These are phyloP conservation scores for Labroides dimidiatus DNA, from an alignment of 2,797 vertebrate species.

Conservation along the genomic window DNA sequence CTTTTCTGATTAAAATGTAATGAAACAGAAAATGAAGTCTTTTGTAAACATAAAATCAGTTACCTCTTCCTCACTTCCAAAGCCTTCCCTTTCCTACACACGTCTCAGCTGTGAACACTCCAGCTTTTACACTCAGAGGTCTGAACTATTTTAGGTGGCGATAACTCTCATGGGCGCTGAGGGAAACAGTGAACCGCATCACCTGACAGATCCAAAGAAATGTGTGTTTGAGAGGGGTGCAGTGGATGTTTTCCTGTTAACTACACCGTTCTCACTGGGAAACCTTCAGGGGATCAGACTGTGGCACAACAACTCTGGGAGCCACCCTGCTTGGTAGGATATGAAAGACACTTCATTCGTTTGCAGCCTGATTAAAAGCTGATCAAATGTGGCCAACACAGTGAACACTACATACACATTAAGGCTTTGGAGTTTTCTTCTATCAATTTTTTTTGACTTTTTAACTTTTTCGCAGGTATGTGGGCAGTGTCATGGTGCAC, in stretches of 20 bases:
- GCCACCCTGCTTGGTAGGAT: conserved; percentile 87
- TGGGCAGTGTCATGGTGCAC: conserved; percentile 88
- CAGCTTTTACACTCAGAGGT: conserved; percentile 1
- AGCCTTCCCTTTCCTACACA: too few species aligned
- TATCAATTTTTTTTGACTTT: not conserved
- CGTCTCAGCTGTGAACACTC: not conserved
- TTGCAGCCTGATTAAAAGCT: not conserved
- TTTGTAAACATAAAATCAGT: too few species aligned
- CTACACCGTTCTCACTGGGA: conserved; percentile 89
- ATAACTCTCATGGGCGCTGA: conserved; percentile 87
- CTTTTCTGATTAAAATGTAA: too few species aligned
- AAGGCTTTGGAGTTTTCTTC: not conserved
- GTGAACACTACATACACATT: not conserved
- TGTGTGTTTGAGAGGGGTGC: conserved; percentile 90
- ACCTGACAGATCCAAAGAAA: conserved; percentile 85
- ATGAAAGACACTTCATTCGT: not conserved
- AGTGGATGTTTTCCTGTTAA: conserved; percentile 89
- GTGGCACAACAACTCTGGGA: conserved; percentile 94
- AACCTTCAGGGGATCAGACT: conserved; percentile 88
- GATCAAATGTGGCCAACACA: not conserved
- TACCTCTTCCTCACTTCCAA: too few species aligned
- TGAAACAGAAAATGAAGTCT: too few species aligned
- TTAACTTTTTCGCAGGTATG: conserved; percentile 82
- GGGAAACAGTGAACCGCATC: conserved; percentile 91
- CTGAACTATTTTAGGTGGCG: conserved; percentile 83